phyloP scores from a whole-genome alignment of 2,888 invertebrate genomes.

The Campaea margaritaria region DNA sequence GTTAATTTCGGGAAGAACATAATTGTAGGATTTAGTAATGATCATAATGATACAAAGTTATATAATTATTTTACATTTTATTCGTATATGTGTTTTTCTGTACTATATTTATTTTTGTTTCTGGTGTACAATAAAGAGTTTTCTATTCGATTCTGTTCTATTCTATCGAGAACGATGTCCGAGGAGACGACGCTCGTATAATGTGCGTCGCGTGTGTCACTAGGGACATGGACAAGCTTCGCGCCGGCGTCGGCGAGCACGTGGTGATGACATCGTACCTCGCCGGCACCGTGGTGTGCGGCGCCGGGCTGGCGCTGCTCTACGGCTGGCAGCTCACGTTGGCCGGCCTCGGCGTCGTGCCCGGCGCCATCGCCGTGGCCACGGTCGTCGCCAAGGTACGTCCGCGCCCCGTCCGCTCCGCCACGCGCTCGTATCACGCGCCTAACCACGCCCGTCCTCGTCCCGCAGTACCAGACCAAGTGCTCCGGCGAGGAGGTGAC shows the following conservation, averaged over 20 bases:
- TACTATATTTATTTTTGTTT: too few relatives aligned
- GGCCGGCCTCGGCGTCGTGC: constrained; percentile 90
- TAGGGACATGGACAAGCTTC: constrained; percentile 91
- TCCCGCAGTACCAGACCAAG: constrained; percentile 85
- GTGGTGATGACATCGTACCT: constrained; percentile 90
- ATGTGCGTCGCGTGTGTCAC: too few relatives aligned
- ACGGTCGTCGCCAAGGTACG: constrained; percentile 89
- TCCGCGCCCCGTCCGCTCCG: background rate
- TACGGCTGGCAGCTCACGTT: constrained; percentile 94
- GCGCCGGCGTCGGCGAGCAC: constrained; percentile 93
- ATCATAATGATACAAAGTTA: too few relatives aligned
- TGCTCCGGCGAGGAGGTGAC: constrained; percentile 85
- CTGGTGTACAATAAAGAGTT: too few relatives aligned
- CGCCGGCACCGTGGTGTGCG: constrained; percentile 88
- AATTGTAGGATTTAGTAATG: too few relatives aligned
- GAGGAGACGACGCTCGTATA: too few relatives aligned
- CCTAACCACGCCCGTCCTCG: background rate
- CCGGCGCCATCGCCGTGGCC: constrained; percentile 89
- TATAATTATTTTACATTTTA: too few relatives aligned
- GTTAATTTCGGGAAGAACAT: too few relatives aligned
- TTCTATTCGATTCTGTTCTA: too few relatives aligned
- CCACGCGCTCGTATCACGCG: background rate
- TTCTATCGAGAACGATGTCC: too few relatives aligned
- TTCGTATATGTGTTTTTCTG: too few relatives aligned
- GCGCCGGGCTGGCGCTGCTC: constrained; percentile 88